Evolutionary conservation across 1,140 invertebrate species (phyloP), one percentile per base, ranked within the genome.

Genomic region (Drosophila navojoa): DNA sequence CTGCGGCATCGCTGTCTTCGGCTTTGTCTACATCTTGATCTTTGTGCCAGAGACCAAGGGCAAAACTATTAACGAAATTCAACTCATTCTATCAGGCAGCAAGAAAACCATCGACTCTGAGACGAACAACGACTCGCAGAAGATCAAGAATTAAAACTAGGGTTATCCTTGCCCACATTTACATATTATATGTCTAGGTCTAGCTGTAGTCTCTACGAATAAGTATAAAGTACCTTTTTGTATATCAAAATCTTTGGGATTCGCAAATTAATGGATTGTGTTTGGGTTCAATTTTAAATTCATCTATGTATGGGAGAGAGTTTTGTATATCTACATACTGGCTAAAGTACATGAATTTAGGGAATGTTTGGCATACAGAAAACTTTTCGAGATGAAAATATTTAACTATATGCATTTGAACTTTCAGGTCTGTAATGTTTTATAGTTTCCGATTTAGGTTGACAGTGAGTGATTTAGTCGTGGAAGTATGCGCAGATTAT

Each of bases 31-130:
- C 76, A 93, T 94, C 0, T 90, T 94, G 35, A 90, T 94, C 44
- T 92, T 94, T 55, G 94, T 96, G 1, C 94, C 94, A 0, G 96
- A 97, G 84, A 96, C 96, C 0, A 95, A 95, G 74, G 94, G 94
- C 6, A 96, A 95, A 84, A 95, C 94, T 15, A 92, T 95, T 4
- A 93, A 94, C 13, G 95, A 96, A 85, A 95, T 96, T 49, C 89
- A 91, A 54, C 58, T 64, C 0, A 72, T 91, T 1, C 54, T 91
- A 5, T 55, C 61, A 9, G 84, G 84, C 5, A 76, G 66, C 15
- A 87, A 89, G 19, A 29, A 44, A 0, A 16, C 1, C 6, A 13
- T 25, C 0, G 22, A 62, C 19, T 15, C 22, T 5, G 42, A 71
- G 52, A 29, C 5, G n/a, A 9, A 61, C n/a, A 10, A 11, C 13